These are phyloP conservation scores for Nineta flava DNA, from an alignment of 2,888 invertebrate genomes.

Conservation along the genomic window DNA sequence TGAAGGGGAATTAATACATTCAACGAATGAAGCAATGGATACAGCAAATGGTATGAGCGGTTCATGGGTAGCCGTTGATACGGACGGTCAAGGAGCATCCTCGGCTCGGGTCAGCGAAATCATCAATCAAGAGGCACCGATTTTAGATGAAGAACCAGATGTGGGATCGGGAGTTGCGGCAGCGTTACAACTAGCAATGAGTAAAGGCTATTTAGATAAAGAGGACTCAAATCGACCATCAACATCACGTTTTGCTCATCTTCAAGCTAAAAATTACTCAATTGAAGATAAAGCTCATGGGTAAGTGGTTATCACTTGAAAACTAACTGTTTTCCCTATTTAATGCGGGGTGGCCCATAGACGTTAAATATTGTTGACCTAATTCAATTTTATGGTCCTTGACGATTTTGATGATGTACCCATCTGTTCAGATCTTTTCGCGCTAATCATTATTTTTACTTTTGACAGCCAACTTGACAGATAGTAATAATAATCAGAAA, in stretches of 20 bases:
- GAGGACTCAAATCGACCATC: constrained; percentile 58
- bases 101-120: constrained; percentile 29
- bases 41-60: constrained; percentile 39
- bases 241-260: constrained; percentile 53
- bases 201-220: constrained; percentile 86
- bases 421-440: too few species aligned
- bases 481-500: too few species aligned
- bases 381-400: too few species aligned
- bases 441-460: too few species aligned
- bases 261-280: constrained; percentile 65
- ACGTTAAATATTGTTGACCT: neutral
- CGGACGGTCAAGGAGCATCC: constrained; percentile 31
- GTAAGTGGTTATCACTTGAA: constrained; percentile 25
- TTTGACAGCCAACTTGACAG: too few species aligned
- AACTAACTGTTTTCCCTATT: neutral
- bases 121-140: constrained; percentile 41
- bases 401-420: too few species aligned
- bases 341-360: neutral
- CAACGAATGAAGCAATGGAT: constrained; percentile 23
- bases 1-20: constrained; percentile 27
- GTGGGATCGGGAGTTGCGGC: constrained; percentile 84
- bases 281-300: constrained; percentile 63
- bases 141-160: constrained; percentile 84
- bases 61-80: constrained; percentile 75
- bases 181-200: constrained; percentile 76